A percentile compares a stretch with the other conserved stretches of the same genome.
phyloP scores from a whole-genome alignment of 2,113 vertebrate genomes.

The Heteronetta atricapilla region DNA sequence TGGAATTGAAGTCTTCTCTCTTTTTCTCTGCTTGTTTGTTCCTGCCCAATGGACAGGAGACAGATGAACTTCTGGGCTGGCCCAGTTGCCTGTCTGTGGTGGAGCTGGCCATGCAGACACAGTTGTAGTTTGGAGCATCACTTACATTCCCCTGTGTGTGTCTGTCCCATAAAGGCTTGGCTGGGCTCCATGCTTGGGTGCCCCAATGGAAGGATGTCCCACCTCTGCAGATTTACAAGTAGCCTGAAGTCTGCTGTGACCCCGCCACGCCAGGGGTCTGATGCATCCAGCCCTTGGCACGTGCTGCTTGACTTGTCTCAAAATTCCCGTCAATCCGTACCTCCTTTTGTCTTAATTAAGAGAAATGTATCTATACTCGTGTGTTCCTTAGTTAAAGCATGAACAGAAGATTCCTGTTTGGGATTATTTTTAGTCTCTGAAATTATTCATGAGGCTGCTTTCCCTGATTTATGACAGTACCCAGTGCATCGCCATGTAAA shows the following conservation, averaged over 20 bases:
- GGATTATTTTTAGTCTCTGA: constrained; percentile 43
- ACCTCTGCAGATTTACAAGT: neutral
- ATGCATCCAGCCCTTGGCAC: neutral
- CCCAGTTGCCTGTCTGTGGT: neutral
- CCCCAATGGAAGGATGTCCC: neutral
- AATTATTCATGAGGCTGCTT: constrained; percentile 24
- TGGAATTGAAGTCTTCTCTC: neutral
- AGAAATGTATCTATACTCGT: rapidly evolving
- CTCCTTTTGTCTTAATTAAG: neutral
- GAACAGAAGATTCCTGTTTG: neutral
- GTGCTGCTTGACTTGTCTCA: neutral
- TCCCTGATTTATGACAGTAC: constrained; percentile 20
- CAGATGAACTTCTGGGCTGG: neutral
- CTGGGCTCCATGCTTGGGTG: neutral
- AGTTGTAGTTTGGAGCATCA: neutral
- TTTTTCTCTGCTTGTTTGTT: neutral
- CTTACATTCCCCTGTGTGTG: neutral
- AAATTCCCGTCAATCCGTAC: neutral
- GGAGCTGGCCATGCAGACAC: neutral
- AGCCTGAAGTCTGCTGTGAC: neutral
- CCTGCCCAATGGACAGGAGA: neutral
- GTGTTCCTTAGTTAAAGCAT: neutral
- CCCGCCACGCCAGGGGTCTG: neutral
- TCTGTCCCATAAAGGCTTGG: neutral
- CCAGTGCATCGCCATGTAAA: neutral